A percentile compares a stretch with the other conserved stretches of the same genome.
Evolutionary conservation across 2,797 vertebrate species (phyloP).

Genomic region (Lepilemur ruficaudatus): DNA sequence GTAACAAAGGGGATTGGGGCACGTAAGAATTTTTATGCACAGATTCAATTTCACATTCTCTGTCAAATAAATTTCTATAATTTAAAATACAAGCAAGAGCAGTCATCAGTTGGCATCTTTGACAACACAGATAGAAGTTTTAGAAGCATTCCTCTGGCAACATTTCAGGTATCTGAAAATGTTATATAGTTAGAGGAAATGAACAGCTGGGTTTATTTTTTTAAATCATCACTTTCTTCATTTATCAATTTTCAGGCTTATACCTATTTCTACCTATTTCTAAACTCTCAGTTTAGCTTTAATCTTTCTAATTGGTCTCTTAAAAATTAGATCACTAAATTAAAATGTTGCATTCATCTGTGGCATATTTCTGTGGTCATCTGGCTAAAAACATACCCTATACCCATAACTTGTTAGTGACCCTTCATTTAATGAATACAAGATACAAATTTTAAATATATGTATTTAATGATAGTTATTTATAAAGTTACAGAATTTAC

Average conservation of each 20-base stretch:
- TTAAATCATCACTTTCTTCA: not conserved
- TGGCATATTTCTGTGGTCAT: not conserved
- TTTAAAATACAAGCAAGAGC: not conserved
- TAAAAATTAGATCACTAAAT: not conserved
- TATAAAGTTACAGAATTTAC: not conserved
- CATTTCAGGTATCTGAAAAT: not conserved
- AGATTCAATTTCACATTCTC: not conserved
- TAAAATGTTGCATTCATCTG: not conserved
- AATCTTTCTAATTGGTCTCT: not conserved
- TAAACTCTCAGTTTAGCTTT: slow-evolving; percentile 36
- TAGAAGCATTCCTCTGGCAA: not conserved
- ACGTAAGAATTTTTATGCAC: not conserved
- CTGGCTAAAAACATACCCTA: not conserved
- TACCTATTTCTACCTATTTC: not conserved
- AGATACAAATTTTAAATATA: not conserved
- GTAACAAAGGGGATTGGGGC: not conserved
- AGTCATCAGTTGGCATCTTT: not conserved
- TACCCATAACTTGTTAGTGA: not conserved
- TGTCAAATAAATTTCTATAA: not conserved
- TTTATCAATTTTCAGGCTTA: not conserved
- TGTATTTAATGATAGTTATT: not conserved
- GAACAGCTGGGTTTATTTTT: not conserved
- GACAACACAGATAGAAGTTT: not conserved
- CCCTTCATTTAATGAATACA: not conserved
- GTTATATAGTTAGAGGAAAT: not conserved